These are phyloP conservation scores for Scytalopus superciliaris DNA, from an alignment of 2,113 vertebrate species.

Conservation along the genomic window DNA sequence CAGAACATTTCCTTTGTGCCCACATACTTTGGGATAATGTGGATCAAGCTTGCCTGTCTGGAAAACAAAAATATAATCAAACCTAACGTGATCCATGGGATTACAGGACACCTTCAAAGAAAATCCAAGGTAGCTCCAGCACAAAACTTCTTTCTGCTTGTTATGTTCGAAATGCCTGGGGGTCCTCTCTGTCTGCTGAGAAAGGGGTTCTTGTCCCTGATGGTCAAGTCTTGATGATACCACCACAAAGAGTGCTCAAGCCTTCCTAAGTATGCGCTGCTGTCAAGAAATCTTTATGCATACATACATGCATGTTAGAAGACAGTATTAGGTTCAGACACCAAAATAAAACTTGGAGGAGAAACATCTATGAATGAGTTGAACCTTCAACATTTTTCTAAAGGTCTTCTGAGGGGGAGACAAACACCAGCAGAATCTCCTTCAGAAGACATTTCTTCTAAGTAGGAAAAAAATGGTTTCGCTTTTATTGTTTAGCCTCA, in stretches of 20 bases:
- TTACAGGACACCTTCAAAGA: not conserved
- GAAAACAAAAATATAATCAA: slow-evolving; percentile 8
- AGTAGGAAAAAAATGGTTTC: not conserved
- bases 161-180: not conserved
- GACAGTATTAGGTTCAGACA: not conserved
- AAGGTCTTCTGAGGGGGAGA: not conserved
- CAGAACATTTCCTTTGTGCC: slow-evolving; percentile 88
- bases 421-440: not conserved
- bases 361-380: not conserved
- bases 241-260: not conserved
- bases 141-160: not conserved
- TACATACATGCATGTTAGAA: not conserved
- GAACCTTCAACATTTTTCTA: not conserved
- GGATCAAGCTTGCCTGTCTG: slow-evolving; percentile 93
- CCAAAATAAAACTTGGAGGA: not conserved
- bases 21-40: slow-evolving; percentile 85
- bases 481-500: not conserved
- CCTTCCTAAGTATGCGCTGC: not conserved
- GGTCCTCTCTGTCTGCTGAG: not conserved
- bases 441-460: not conserved
- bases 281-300: not conserved
- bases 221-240: not conserved
- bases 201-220: not conserved
- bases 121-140: not conserved
- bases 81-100: not conserved